These are phyloP conservation scores for Thamnophis sirtalis DNA, from an alignment of 2,113 vertebrate genomes.

Conservation along the genomic window DNA sequence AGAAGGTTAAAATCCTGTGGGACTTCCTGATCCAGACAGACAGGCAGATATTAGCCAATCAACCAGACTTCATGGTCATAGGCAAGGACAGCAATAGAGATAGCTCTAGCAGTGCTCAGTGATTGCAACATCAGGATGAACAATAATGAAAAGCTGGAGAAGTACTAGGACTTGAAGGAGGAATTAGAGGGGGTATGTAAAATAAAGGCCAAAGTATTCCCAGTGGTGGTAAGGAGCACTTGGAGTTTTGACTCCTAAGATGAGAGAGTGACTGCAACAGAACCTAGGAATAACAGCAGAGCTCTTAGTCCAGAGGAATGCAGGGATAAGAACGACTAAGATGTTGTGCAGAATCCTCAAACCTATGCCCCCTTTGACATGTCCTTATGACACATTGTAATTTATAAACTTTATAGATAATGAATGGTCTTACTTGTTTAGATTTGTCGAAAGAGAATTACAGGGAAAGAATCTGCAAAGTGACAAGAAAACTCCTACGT, in stretches of 20 bases:
- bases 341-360: neutral
- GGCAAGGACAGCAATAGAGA: neutral
- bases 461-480: conserved; percentile 82
- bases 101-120: neutral
- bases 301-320: too few species aligned
- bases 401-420: conserved; percentile 10
- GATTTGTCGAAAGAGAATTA: conserved; percentile 89
- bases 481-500: conserved; percentile 89
- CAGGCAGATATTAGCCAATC: neutral
- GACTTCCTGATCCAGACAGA: neutral
- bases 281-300: too few species aligned
- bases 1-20: neutral
- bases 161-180: neutral
- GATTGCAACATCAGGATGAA: neutral
- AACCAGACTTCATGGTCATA: neutral
- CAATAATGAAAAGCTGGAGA: neutral
- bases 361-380: neutral
- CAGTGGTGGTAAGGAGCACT: too few species aligned
- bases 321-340: neutral
- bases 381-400: neutral
- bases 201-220: too few species aligned
- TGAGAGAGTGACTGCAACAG: too few species aligned
- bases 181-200: neutral
- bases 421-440: conserved; percentile 41
- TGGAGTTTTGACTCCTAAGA: too few species aligned